Conservation (phyloP, 2,797 vertebrate species). For the Apodemus agrarius region DNA sequence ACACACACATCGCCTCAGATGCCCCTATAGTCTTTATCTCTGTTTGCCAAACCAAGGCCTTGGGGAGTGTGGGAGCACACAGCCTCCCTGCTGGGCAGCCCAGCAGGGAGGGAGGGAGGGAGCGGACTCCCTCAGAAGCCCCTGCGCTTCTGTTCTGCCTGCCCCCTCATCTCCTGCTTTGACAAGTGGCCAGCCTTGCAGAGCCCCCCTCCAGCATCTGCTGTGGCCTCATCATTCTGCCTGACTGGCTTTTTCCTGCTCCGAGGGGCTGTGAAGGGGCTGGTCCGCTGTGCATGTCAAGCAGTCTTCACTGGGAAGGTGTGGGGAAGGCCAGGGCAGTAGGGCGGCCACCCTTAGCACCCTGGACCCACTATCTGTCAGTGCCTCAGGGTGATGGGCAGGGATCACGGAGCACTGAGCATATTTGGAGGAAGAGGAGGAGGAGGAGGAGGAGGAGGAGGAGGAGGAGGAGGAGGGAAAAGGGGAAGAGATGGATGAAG, state of each 20-base stretch:
- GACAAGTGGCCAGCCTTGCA: conserved; percentile 3
- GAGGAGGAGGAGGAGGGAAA: no score
- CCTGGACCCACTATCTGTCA: conserved; percentile 10
- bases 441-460: no score
- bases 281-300: conserved; percentile 69
- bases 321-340: conserved; percentile 36
- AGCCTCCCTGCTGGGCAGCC: not conserved
- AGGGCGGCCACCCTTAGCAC: conserved; percentile 55
- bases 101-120: not conserved
- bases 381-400: conserved; percentile 35
- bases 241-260: conserved; percentile 81
- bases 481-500: no score
- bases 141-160: not conserved
- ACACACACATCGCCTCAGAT: not conserved
- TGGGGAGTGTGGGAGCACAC: not conserved
- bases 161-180: not conserved
- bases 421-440: not conserved
- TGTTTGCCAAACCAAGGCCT: not conserved
- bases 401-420: conserved; percentile 19
- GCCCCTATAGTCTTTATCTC: not conserved
- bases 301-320: conserved; percentile 36
- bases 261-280: conserved; percentile 67
- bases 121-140: not conserved
- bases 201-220: conserved; percentile 11
- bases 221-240: conserved; percentile 67